phyloP scores from a whole-genome alignment of 2,888 invertebrate genomes.

The Polia nebulosa region DNA sequence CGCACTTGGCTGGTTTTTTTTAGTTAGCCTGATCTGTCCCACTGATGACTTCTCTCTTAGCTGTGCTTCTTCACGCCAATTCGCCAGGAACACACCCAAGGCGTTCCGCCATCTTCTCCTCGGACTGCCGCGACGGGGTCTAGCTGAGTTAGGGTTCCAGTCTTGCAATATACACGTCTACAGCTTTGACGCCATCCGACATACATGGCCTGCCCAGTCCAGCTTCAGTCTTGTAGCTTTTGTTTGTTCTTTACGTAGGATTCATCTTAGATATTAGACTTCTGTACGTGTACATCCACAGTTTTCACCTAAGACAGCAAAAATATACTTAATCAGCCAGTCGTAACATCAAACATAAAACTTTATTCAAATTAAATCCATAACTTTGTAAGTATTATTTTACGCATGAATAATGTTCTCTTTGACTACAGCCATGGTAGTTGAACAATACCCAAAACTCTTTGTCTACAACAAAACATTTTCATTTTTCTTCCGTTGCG shows the following conservation, averaged over 20 bases:
- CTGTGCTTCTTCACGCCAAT: too few relatives aligned
- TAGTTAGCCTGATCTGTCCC: too few relatives aligned
- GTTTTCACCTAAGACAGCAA: background rate
- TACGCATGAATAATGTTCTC: constrained; percentile 33
- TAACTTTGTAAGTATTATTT: constrained; percentile 17
- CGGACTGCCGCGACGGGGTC: too few relatives aligned
- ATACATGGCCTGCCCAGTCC: too few relatives aligned
- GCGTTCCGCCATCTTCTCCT: too few relatives aligned
- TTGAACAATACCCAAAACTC: constrained; percentile 64
- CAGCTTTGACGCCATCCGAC: too few relatives aligned
- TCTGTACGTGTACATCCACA: background rate
- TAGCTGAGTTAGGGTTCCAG: too few relatives aligned
- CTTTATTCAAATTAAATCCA: constrained; percentile 26
- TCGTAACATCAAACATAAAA: constrained; percentile 22
- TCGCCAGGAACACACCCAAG: too few relatives aligned
- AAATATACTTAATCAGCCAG: constrained; percentile 10
- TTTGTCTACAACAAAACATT: constrained; percentile 71
- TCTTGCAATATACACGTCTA: too few relatives aligned
- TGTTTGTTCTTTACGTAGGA: background rate
- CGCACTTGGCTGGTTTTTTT: too few relatives aligned
- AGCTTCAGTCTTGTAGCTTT: too few relatives aligned
- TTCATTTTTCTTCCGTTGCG: constrained; percentile 70
- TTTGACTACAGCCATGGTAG: constrained; percentile 12
- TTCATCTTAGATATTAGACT: background rate
- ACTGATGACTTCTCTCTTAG: too few relatives aligned